phyloP scores from a whole-genome alignment of 2,888 invertebrate genomes.

The Trachelus iudaicus region DNA sequence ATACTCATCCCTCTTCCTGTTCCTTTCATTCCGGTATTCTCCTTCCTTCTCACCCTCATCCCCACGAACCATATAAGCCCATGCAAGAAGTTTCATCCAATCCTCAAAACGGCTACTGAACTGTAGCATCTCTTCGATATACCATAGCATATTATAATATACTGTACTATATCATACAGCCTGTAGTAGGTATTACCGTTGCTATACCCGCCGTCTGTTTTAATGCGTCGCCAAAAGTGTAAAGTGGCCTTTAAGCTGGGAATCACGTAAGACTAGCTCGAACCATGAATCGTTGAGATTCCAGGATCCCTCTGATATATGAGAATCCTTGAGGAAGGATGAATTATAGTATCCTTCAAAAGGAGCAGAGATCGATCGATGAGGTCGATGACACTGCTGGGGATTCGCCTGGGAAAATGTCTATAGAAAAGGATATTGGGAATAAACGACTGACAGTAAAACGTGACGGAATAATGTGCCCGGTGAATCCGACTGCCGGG shows the following conservation, averaged over 20 bases:
- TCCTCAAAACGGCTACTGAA: neutral
- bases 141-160: too few species aligned
- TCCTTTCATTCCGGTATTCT: conserved; percentile 12
- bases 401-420: neutral
- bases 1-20: conserved; percentile 2
- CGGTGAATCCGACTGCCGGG: neutral
- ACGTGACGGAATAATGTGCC: neutral
- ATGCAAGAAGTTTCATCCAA: neutral
- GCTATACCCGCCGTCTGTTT: neutral
- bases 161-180: too few species aligned
- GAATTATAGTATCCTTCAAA: neutral
- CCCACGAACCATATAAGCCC: neutral
- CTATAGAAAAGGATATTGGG: neutral
- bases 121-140: neutral
- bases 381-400: neutral
- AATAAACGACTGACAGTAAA: neutral
- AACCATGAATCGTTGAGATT: neutral
- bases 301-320: neutral
- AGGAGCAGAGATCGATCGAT: neutral
- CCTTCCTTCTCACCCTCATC: conserved; percentile 9
- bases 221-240: neutral
- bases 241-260: neutral
- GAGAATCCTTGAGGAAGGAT: neutral
- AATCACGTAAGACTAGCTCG: neutral
- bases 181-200: too few species aligned